Base-by-base conservation (phyloP, 2,113 vertebrate genomes). In the Ochotona princeps region DNA sequence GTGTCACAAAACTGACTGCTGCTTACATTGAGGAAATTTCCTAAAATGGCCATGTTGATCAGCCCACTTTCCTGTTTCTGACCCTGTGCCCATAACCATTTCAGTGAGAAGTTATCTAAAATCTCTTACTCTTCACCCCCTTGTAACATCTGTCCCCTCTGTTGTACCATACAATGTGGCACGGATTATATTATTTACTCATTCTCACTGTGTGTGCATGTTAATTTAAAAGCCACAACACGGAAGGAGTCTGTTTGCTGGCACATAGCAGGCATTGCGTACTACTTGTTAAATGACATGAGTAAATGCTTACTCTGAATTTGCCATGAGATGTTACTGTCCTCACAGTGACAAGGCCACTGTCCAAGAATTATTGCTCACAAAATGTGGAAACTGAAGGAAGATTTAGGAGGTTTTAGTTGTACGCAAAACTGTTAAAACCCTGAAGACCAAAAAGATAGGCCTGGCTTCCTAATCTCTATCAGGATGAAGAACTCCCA, bases 161-260 rank as follows among this genome's bases (percentile, higher is more conserved):
- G 60, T 60, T 54, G 67, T 61, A 70, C 76, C 32, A n/a, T 28
- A 30, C 26, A 44, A 7, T 84, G 5, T 66, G 13, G 23, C 54
- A 35, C 30, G 67, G 75, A 12, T 51, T 82, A 83, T 44, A 66
- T 60, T 76, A n/a, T 21, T 47, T 87, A 12, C 28, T 54, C 20
- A 35, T 23, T 57, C 54, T 57, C 54, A 14, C 4, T 80, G 20
- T 67, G 13, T 78, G 14, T 70, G 17, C 73, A 20, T 69, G 75
- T 44, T 67, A 75, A 75, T 90, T 57, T 89, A 54, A 91, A 86
- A 35, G 87, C 21, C 65, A 78, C n/a, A 80, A 57, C 14, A 12
- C 15, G 10, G 23, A 80, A 79, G 60, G 63, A 38, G 63, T 75
- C 72, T 61, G 81, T 61, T 76, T 21, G 20, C 38, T 63, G 75